phyloP scores from a whole-genome alignment of 92 coral and sea anemone genomes.

The Heliopora coerulea region DNA sequence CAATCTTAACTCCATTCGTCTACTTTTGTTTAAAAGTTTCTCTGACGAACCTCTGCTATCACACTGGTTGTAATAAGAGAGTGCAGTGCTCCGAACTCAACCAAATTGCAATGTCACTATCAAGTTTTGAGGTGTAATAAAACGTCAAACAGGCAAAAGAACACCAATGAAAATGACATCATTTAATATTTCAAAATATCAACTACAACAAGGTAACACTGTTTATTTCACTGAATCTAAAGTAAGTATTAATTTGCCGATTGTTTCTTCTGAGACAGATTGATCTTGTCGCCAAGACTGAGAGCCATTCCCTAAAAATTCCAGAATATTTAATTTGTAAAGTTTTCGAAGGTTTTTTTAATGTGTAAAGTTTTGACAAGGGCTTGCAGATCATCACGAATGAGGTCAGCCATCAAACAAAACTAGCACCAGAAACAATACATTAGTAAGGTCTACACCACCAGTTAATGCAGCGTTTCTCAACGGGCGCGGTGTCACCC shows the following conservation, averaged over 20 bases:
- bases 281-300: constrained; percentile 95
- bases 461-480: too few relatives aligned
- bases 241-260: constrained; percentile 32
- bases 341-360: neutral
- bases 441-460: too few relatives aligned
- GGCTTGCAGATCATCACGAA: neutral
- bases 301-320: constrained; percentile 94
- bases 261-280: constrained; percentile 88
- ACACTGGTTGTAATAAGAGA: too few relatives aligned
- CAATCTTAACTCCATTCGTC: too few relatives aligned
- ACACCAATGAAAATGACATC: neutral
- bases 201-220: too few relatives aligned
- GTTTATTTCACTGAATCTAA: neutral
- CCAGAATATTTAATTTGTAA: neutral
- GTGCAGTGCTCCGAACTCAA: too few relatives aligned
- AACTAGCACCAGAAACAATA: neutral
- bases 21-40: too few relatives aligned
- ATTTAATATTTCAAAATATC: neutral
- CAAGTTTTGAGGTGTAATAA: too few relatives aligned
- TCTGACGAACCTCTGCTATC: too few relatives aligned
- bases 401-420: neutral
- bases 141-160: too few relatives aligned
- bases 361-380: neutral
- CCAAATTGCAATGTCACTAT: too few relatives aligned
- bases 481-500: too few relatives aligned